Evolutionary conservation across 2,888 invertebrate species (phyloP).

Genomic region (Sinohyriopsis cumingii): DNA sequence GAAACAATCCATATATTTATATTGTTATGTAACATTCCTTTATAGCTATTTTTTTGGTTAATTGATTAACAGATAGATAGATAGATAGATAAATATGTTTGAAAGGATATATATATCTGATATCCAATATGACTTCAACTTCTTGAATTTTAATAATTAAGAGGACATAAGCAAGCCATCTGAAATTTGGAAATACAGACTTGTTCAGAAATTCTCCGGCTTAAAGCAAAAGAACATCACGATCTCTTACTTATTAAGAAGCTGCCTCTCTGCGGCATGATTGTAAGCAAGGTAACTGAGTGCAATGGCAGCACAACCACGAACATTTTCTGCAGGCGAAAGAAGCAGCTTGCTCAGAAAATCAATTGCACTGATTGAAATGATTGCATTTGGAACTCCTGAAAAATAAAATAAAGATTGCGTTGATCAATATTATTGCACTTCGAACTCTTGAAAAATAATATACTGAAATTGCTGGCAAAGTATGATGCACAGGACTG

Average conservation of each 20-base stretch:
- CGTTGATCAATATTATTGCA: neutral
- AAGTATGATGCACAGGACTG: neutral
- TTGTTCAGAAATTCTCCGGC: neutral
- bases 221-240: neutral
- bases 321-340: constrained; percentile 59
- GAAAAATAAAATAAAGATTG: constrained; percentile 1
- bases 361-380: constrained; percentile 66
- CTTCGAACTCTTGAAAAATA: neutral
- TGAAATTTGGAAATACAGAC: neutral
- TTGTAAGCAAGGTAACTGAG: constrained; percentile 68
- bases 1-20: too few relatives aligned
- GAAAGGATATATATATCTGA: too few relatives aligned
- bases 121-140: too few relatives aligned
- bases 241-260: constrained; percentile 64
- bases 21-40: too few relatives aligned
- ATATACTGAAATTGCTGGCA: too few relatives aligned
- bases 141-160: too few relatives aligned
- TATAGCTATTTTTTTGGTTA: too few relatives aligned
- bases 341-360: constrained; percentile 59
- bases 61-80: too few relatives aligned
- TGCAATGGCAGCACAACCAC: constrained; percentile 69
- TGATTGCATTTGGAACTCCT: constrained; percentile 69
- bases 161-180: neutral
- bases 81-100: too few relatives aligned
- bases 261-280: constrained; percentile 65